Evolutionary conservation across 35 echinoderm and acorn worm genomes (phyloP).

Genomic region (Lytechinus variegatus): DNA sequence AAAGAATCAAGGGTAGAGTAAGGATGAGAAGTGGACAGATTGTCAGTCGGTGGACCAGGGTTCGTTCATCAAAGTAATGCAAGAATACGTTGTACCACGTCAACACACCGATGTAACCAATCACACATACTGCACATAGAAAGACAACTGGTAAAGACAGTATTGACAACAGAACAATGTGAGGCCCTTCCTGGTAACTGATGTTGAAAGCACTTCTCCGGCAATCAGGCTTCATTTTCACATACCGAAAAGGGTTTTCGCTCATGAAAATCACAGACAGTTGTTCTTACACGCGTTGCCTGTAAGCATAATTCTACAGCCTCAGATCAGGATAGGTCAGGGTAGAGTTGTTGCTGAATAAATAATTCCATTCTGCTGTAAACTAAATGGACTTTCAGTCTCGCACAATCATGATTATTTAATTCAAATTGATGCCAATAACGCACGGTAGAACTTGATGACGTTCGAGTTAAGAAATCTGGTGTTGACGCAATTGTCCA

Average conservation of each 20-base stretch:
- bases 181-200: constrained; percentile 61
- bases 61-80: constrained; percentile 75
- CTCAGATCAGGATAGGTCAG: background rate
- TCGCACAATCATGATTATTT: too few relatives aligned
- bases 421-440: too few relatives aligned
- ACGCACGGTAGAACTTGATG: too few relatives aligned
- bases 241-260: background rate
- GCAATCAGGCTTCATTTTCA: constrained; percentile 3
- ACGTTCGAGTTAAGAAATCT: too few relatives aligned
- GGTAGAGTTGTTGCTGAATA: background rate
- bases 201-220: constrained; percentile 13
- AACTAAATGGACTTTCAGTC: too few relatives aligned
- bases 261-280: too few relatives aligned
- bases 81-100: constrained; percentile 92
- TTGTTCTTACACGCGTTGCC: too few relatives aligned
- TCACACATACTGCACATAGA: constrained; percentile 58
- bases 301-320: background rate
- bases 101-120: constrained; percentile 68
- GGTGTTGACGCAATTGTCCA: too few relatives aligned
- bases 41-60: constrained; percentile 64
- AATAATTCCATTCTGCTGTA: background rate
- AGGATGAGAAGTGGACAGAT: constrained; percentile 83
- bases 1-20: constrained; percentile 59
- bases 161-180: constrained; percentile 70
- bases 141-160: constrained; percentile 75